phyloP scores from a whole-genome alignment of 1,140 invertebrate species.

The Coptotermes formosanus region DNA sequence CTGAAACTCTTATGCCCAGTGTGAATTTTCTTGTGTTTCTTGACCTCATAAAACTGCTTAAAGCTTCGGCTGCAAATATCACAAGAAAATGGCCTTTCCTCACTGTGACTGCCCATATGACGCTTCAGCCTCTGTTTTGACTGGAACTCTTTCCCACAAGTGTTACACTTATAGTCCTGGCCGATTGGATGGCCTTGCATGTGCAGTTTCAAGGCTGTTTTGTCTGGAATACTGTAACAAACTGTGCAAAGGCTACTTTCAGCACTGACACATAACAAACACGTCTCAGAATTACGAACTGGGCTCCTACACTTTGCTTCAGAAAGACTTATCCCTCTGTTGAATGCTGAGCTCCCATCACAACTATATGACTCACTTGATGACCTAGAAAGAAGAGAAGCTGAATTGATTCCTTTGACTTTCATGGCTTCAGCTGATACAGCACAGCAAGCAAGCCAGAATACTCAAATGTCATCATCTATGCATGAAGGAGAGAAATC shows the following conservation, averaged over 20 bases:
- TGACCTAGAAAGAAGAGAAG: slow-evolving; percentile 5
- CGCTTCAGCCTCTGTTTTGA: slow-evolving; percentile 56
- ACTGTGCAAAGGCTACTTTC: slow-evolving; percentile 40
- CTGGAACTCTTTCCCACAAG: slow-evolving; percentile 43
- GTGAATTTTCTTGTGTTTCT: slow-evolving; percentile 46
- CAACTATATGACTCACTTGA: not conserved
- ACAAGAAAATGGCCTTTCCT: slow-evolving; percentile 43
- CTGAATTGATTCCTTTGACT: not conserved
- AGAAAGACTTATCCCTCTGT: too few relatives aligned
- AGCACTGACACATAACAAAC: slow-evolving; percentile 35
- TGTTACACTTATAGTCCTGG: slow-evolving; percentile 18
- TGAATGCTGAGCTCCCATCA: not conserved
- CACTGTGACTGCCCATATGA: slow-evolving; percentile 54
- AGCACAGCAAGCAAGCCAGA: too few relatives aligned
- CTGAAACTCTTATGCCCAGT: slow-evolving; percentile 44
- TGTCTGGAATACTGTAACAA: not conserved
- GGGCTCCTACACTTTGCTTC: slow-evolving; percentile 36
- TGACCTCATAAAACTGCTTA: slow-evolving; percentile 49
- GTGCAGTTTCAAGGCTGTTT: not conserved
- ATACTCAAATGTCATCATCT: too few relatives aligned
- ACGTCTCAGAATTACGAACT: slow-evolving; percentile 46
- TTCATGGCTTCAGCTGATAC: not conserved
- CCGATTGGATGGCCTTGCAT: not conserved
- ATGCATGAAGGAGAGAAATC: too few relatives aligned
- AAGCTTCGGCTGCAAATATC: slow-evolving; percentile 47